These are phyloP conservation scores for Alcedo quadribrachys DNA, from an alignment of 2,797 vertebrate species.

Conservation along the genomic window DNA sequence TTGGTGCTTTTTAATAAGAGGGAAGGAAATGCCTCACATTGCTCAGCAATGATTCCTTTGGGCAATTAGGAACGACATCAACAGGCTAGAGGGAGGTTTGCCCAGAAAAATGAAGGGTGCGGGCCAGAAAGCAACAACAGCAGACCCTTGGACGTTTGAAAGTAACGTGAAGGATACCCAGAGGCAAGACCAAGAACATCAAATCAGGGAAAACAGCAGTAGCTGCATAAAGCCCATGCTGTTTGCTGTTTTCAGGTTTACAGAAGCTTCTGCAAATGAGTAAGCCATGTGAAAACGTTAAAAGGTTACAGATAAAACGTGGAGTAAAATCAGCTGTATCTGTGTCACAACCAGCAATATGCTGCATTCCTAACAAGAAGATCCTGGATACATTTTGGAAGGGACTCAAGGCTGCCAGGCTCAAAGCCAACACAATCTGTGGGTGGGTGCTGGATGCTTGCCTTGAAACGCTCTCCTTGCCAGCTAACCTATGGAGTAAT, in stretches of 20 bases:
- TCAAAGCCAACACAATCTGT: conserved; percentile 64
- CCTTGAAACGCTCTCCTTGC: conserved; percentile 39
- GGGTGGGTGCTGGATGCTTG: conserved; percentile 63
- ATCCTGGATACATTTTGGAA: conserved; percentile 45
- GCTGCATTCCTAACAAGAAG: conserved; percentile 51
- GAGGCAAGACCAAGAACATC: conserved; percentile 22
- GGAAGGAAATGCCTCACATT: conserved; percentile 71
- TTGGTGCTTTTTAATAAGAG: conserved; percentile 63
- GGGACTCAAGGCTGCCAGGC: conserved; percentile 43
- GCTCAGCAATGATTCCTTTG: conserved; percentile 64
- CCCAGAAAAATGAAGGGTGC: conserved; percentile 43
- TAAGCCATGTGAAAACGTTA: conserved; percentile 41
- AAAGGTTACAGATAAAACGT: conserved; percentile 57
- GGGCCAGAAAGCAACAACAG: conserved; percentile 48
- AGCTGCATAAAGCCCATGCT: conserved; percentile 32
- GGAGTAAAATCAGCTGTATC: conserved; percentile 58
- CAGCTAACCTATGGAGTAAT: conserved; percentile 60
- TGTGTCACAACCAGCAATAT: conserved; percentile 42
- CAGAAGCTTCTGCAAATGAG: conserved; percentile 45
- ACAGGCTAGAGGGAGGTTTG: conserved; percentile 55
- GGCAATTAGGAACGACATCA: conserved; percentile 61
- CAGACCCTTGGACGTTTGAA: conserved; percentile 54
- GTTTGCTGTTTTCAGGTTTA: conserved; percentile 58
- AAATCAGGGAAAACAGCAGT: conserved; percentile 33
- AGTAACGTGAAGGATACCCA: conserved; percentile 42